Conservation (phyloP, 2,888 invertebrate genomes). For the Abrostola tripartita region DNA sequence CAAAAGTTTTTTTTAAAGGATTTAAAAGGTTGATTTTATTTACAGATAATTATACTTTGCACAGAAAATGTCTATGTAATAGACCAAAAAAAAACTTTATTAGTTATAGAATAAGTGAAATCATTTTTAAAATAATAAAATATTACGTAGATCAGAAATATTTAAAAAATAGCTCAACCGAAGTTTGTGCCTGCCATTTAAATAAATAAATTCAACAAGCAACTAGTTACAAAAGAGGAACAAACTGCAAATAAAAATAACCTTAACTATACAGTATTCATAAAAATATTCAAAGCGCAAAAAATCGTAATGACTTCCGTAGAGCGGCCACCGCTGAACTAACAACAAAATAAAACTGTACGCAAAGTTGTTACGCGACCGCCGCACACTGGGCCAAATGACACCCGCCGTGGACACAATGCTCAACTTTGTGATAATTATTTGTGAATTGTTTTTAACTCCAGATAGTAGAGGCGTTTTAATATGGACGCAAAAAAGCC, state of each 20-base stretch:
- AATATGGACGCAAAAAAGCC: not conserved
- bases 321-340: conserved; percentile 21
- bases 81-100: not conserved
- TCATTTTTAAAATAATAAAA: not conserved
- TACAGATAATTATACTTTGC: not conserved
- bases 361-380: conserved; percentile 25
- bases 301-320: conserved; percentile 38
- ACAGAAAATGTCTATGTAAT: not conserved
- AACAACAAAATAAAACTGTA: conserved; percentile 42
- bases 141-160: too few relatives aligned
- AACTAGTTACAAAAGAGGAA: conserved; percentile 27
- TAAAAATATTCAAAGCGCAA: conserved; percentile 35
- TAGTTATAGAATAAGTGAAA: not conserved
- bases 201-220: conserved; percentile 8
- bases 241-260: conserved; percentile 27
- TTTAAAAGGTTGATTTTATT: conserved; percentile 4
- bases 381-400: conserved; percentile 28
- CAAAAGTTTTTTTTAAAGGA: conserved; percentile 4
- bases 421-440: conserved; percentile 25
- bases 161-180: not conserved
- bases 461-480: not conserved
- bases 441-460: conserved; percentile 33
- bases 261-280: conserved; percentile 18
- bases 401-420: conserved; percentile 22
- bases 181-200: conserved; percentile 9